Conservation (phyloP, 2,888 invertebrate species). For the Ditula angustiorana region DNA sequence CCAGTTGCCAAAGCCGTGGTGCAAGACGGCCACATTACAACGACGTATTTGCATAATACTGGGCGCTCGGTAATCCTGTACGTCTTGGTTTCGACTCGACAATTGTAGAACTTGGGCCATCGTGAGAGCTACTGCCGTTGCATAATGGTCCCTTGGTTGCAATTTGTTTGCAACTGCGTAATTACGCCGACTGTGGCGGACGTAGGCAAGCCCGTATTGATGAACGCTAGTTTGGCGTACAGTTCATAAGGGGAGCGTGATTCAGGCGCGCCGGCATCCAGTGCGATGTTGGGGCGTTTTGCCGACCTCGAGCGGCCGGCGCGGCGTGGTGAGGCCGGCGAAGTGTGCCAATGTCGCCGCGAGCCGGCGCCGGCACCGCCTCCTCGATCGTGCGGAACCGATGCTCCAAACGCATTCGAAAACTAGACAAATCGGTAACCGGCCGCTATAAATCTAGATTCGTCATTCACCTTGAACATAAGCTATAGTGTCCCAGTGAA, state of each 20-base stretch:
- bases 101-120: constrained; percentile 66
- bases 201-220: constrained; percentile 54
- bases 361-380: constrained; percentile 54
- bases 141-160: constrained; percentile 52
- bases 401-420: constrained; percentile 49
- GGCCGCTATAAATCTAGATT: constrained; percentile 32
- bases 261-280: constrained; percentile 79
- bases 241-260: constrained; percentile 69
- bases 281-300: constrained; percentile 77
- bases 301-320: constrained; percentile 72
- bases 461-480: constrained; percentile 45
- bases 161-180: constrained; percentile 56
- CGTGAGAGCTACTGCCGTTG: constrained; percentile 57
- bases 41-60: constrained; percentile 80
- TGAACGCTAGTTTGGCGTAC: constrained; percentile 61
- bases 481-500: constrained; percentile 15
- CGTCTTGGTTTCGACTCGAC: constrained; percentile 61
- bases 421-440: constrained; percentile 47
- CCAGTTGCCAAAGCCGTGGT: constrained; percentile 80
- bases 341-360: constrained; percentile 83
- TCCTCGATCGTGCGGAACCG: constrained; percentile 76
- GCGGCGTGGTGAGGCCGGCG: constrained; percentile 73
- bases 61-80: constrained; percentile 70
- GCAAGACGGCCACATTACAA: constrained; percentile 78
- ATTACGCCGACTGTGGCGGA: constrained; percentile 61